These are phyloP conservation scores for Trichechus manatus DNA, from an alignment of 2,113 vertebrate species.

Conservation along the genomic window DNA sequence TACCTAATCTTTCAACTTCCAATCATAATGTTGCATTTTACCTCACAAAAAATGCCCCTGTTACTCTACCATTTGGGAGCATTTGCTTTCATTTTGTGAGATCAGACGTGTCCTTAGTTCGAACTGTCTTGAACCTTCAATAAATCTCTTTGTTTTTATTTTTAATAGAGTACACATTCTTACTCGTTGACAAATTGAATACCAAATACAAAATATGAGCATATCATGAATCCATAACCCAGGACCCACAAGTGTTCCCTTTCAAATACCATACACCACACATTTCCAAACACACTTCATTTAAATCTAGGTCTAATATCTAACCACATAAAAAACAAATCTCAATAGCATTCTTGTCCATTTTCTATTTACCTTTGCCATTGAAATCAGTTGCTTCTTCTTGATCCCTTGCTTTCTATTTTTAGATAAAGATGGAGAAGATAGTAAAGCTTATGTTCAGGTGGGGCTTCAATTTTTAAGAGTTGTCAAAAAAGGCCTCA, in stretches of 20 bases:
- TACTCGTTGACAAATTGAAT: neutral
- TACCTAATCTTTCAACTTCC: no score
- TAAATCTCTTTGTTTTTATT: no score
- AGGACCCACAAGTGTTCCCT: neutral
- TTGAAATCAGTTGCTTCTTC: neutral
- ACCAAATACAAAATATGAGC: neutral
- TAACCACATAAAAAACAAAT: neutral
- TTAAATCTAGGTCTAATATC: neutral
- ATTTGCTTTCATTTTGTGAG: no score
- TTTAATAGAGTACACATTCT: no score
- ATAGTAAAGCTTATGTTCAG: neutral
- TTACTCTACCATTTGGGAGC: no score
- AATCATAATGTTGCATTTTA: no score
- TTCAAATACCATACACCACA: neutral
- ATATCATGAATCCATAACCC: neutral
- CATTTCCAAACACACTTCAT: neutral
- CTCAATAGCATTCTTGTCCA: neutral
- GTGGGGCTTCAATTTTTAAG: neutral
- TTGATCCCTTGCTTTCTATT: neutral
- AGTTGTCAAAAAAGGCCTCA: neutral
- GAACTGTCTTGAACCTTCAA: no score
- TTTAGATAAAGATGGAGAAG: neutral
- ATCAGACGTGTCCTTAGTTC: no score
- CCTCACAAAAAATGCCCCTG: no score
- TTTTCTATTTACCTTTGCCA: rapidly evolving